Percentiles rank a stretch among this genome's conserved stretches.
Evolutionary conservation across 1,140 invertebrate genomes (phyloP).

Genomic region (Drosophila ambigua): DNA sequence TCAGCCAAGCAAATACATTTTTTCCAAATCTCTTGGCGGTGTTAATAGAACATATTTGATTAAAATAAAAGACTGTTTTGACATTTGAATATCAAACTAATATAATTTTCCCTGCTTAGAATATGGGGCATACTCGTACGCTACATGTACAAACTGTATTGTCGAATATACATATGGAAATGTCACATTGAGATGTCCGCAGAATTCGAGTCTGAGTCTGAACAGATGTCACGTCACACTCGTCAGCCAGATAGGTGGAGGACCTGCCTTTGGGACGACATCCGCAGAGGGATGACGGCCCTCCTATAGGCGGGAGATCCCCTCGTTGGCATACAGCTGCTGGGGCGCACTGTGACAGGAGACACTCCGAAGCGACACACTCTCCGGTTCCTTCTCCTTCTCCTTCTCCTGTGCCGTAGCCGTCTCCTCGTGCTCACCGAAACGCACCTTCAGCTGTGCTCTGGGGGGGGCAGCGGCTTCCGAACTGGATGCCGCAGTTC

Average conservation of each 20-base stretch:
- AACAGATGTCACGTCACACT: too few species aligned
- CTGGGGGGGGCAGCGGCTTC: constrained; percentile 4
- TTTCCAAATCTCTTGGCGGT: too few species aligned
- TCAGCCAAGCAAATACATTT: not conserved
- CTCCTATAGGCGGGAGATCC: constrained; percentile 64
- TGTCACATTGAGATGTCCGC: too few species aligned
- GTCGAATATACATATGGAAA: too few species aligned
- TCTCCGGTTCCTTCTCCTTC: not conserved
- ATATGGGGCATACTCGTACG: too few species aligned
- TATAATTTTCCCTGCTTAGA: too few species aligned
- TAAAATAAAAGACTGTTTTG: not conserved
- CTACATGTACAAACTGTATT: too few species aligned
- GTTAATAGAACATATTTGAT: too few species aligned
- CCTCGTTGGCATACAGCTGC: constrained; percentile 70
- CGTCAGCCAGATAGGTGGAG: too few species aligned
- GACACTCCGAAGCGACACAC: constrained; percentile 24
- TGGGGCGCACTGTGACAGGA: not conserved
- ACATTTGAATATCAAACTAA: too few species aligned
- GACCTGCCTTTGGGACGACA: constrained; percentile 1
- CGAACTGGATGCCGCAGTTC: not conserved
- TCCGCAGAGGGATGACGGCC: too few species aligned
- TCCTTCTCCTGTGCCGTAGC: not conserved
- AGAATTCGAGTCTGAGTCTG: too few species aligned
- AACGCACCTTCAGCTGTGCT: constrained; percentile 45
- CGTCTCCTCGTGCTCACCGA: constrained; percentile 34